Conservation (phyloP, 1,140 invertebrate species). For the Aphaenogaster rudis region DNA sequence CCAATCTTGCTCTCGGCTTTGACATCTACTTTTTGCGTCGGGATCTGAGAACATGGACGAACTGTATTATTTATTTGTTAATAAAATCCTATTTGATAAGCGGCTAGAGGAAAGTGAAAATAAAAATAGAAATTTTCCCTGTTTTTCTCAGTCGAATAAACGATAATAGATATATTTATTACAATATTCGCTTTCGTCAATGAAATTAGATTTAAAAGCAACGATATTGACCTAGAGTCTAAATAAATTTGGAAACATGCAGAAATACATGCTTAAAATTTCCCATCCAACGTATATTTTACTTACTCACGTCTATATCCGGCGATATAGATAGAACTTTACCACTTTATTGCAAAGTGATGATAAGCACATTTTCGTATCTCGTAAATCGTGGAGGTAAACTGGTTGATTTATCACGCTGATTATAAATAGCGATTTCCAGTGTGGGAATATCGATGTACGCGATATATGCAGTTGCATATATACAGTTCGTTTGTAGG, state of each 20-base stretch:
- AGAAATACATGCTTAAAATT: constrained; percentile 63
- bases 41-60: constrained; percentile 90
- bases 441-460: constrained; percentile 20
- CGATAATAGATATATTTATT: background rate
- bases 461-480: background rate
- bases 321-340: constrained; percentile 62
- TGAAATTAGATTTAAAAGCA: constrained; percentile 7
- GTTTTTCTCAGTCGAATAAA: background rate
- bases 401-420: constrained; percentile 2
- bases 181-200: background rate
- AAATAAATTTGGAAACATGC: constrained; percentile 70
- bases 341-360: constrained; percentile 45
- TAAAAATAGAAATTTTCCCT: background rate
- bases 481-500: background rate
- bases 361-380: constrained; percentile 51
- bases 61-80: background rate
- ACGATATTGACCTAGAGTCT: background rate
- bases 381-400: constrained; percentile 52
- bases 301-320: constrained; percentile 65
- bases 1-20: constrained; percentile 96
- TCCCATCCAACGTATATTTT: constrained; percentile 41
- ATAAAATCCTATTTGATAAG: background rate
- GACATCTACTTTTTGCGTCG: constrained; percentile 94
- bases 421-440: constrained; percentile 54
- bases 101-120: constrained; percentile 4